Percentiles rank a stretch among this genome's conserved stretches.
Conservation (phyloP, 2,888 invertebrate species). For the Acleris sparsana region DNA sequence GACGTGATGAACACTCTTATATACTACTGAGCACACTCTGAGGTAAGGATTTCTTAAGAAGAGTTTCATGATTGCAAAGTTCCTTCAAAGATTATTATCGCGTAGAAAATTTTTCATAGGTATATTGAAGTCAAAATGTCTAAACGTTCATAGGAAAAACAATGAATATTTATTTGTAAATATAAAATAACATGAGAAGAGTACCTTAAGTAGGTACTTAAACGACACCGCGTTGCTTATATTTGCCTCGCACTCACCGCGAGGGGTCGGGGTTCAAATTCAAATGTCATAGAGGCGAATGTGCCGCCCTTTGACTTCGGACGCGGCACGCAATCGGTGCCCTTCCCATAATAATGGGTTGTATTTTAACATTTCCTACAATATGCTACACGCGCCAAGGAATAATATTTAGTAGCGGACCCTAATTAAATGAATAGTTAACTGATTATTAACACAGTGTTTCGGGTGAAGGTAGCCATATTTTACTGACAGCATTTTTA, state of each 20-base stretch:
- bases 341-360: slow-evolving; percentile 9
- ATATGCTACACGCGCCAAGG: slow-evolving; percentile 9
- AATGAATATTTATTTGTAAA: too few relatives aligned
- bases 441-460: background rate
- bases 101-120: too few relatives aligned
- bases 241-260: slow-evolving; percentile 9
- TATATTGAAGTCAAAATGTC: too few relatives aligned
- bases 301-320: slow-evolving; percentile 18
- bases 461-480: too few relatives aligned
- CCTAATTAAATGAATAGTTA: slow-evolving; percentile 3
- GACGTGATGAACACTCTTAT: too few relatives aligned
- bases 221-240: background rate
- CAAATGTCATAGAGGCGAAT: slow-evolving; percentile 19
- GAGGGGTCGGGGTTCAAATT: slow-evolving; percentile 11
- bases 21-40: too few relatives aligned
- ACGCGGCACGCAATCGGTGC: slow-evolving; percentile 12
- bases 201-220: background rate
- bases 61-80: too few relatives aligned
- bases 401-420: background rate
- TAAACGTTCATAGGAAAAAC: too few relatives aligned
- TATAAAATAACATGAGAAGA: background rate
- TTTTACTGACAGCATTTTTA: too few relatives aligned
- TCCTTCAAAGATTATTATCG: too few relatives aligned
- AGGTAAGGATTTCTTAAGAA: too few relatives aligned
- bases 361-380: slow-evolving; percentile 13